Evolutionary conservation across 2,797 vertebrate species (phyloP).

Genomic region (Thalassophryne amazonica): DNA sequence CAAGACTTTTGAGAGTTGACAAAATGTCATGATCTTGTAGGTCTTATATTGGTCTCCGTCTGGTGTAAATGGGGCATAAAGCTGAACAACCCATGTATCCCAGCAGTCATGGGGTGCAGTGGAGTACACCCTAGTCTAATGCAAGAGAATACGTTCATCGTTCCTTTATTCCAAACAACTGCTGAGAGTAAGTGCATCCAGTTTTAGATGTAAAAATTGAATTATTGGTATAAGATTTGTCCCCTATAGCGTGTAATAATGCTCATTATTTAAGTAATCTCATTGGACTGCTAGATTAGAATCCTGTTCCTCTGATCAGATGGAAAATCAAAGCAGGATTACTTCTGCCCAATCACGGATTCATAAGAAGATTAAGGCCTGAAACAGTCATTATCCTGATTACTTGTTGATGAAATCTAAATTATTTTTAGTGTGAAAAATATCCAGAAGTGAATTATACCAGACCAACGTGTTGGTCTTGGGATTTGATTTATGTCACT

Average conservation of each 20-base stretch:
- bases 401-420: conserved; percentile 53
- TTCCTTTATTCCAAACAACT: neutral
- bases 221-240: conserved; percentile 43
- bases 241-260: conserved; percentile 49
- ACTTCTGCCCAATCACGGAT: conserved; percentile 38
- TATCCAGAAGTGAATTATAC: conserved; percentile 17
- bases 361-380: conserved; percentile 58
- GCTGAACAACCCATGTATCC: too few relatives aligned
- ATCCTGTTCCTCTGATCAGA: conserved; percentile 54
- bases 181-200: conserved; percentile 20
- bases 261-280: conserved; percentile 69
- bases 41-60: too few relatives aligned
- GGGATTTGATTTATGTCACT: conserved; percentile 55
- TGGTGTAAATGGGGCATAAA: too few relatives aligned
- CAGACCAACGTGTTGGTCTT: conserved; percentile 21
- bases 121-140: too few relatives aligned
- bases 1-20: too few relatives aligned
- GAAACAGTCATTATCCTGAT: conserved; percentile 54
- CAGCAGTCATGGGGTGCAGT: too few relatives aligned
- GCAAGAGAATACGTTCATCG: neutral
- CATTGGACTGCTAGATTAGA: conserved; percentile 60
- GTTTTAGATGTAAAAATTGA: conserved; percentile 48
- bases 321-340: conserved; percentile 65
- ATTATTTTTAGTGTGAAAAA: conserved; percentile 23
- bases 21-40: too few relatives aligned